Base-by-base conservation (phyloP, 2,888 invertebrate species). In the Mythimna albipuncta region DNA sequence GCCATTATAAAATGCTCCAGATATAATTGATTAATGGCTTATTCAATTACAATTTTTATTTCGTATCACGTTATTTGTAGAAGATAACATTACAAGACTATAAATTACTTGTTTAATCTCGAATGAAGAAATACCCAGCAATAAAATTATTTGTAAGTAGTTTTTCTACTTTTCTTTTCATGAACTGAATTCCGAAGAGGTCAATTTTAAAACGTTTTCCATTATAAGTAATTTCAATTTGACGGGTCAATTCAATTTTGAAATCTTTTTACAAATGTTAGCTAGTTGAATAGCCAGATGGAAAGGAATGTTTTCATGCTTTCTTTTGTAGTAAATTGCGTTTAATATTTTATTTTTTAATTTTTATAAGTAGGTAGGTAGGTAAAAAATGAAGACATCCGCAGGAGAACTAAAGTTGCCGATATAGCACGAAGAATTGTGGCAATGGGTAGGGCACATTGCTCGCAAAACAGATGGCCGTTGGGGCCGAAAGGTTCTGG, bases 1-100 rank as follows among this genome's bases (percentile, higher is more conserved):
- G 81, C 69, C 75, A 84, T 86, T 73, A 88, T 91, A 91, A 92
- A 92, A 87, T 89, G 89, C 85, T 90, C 90, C 78, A 88, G 85
- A 91, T 92, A 85, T 88, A 83, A 90, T 87, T 90, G 91, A 92
- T 91, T 90, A 87, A 90, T 88, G 74, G 83, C 74, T 67, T 75
- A 82, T 85, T 86, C 81, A 74, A 86, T 86, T 82, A 81, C 64
- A 32, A 64, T 72, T 83, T 86, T 81, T 81, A 84, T 83, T 77
- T 75, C 66, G 72, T 82, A 79, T 72, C 73, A 63, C 64, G 69
- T 75, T 82, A 83, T 87, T 85, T 86, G 85, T 85, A 67, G 75
- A 76, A 58, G 72, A 63, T 47, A 72, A 75, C 65, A 71, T 82
- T 90, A 90, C 88, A 89, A 75, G 50, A 44, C 11, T 4, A 55